Conservation (phyloP, 2,888 invertebrate species). For the Taphrorychus bicolor region DNA sequence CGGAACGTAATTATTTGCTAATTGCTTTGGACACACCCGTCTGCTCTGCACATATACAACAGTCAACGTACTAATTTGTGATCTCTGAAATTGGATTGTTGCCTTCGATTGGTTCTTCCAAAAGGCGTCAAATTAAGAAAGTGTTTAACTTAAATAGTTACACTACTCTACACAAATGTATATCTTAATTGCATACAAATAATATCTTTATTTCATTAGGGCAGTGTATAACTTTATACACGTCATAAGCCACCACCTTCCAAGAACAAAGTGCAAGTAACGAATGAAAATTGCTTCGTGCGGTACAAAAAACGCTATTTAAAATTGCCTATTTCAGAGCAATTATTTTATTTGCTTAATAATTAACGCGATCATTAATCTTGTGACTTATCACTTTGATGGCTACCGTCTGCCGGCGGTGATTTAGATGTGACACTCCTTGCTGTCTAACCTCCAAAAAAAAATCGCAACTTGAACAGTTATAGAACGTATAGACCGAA, state of each 20-base stretch:
- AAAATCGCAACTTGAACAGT: background rate
- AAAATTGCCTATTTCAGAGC: background rate
- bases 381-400: background rate
- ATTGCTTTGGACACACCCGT: slow-evolving; percentile 19
- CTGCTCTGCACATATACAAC: background rate
- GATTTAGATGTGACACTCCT: background rate
- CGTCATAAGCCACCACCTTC: slow-evolving; percentile 12
- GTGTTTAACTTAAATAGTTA: too few relatives aligned
- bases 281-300: slow-evolving; percentile 2
- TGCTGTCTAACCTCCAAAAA: background rate
- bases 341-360: slow-evolving; percentile 12
- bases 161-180: too few relatives aligned
- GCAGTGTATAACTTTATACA: too few relatives aligned
- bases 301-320: background rate
- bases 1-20: slow-evolving; percentile 10
- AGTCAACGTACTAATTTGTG: too few relatives aligned
- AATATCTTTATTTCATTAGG: too few relatives aligned
- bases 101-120: too few relatives aligned
- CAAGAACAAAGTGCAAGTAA: background rate
- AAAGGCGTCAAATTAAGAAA: too few relatives aligned
- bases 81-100: too few relatives aligned
- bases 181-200: too few relatives aligned
- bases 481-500: slow-evolving; percentile 6
- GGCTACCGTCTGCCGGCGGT: background rate
- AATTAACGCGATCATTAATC: slow-evolving; percentile 7